phyloP scores from a whole-genome alignment of 2,113 vertebrate species.

The Sisor rabdophorus region DNA sequence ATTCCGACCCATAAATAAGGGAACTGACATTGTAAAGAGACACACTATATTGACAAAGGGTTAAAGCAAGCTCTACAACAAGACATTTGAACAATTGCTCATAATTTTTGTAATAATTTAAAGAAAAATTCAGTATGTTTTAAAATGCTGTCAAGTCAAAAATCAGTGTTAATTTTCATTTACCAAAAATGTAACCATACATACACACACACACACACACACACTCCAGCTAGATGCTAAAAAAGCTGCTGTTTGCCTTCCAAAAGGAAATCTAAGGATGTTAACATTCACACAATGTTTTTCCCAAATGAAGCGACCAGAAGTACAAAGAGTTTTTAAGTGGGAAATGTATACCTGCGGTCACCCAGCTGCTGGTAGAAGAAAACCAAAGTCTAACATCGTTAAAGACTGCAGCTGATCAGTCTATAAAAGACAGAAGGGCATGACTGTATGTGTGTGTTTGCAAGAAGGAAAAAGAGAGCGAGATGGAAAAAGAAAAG shows the following conservation, averaged over 20 bases:
- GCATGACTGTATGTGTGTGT: slow-evolving; percentile 10
- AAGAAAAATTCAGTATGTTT: slow-evolving; percentile 18
- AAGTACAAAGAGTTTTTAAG: slow-evolving; percentile 46
- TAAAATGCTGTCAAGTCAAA: not conserved
- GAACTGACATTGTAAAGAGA: not conserved
- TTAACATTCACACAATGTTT: slow-evolving; percentile 40
- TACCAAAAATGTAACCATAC: too few relatives aligned
- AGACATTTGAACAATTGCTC: slow-evolving; percentile 15
- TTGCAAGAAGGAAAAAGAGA: not conserved
- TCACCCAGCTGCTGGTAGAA: slow-evolving; percentile 34
- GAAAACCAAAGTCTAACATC: slow-evolving; percentile 43
- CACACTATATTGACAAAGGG: not conserved
- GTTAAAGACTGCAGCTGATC: slow-evolving; percentile 30
- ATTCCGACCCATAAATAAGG: not conserved
- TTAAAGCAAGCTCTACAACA: slow-evolving; percentile 4
- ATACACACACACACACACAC: slow-evolving; percentile 5
- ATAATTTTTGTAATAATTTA: slow-evolving; percentile 15
- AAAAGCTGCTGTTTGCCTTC: slow-evolving; percentile 36
- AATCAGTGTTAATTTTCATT: too few relatives aligned
- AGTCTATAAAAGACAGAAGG: slow-evolving; percentile 28
- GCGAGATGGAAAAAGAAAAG: too few relatives aligned
- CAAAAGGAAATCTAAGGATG: slow-evolving; percentile 47
- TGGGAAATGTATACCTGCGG: slow-evolving; percentile 38
- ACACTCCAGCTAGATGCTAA: slow-evolving; percentile 10
- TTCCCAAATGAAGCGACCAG: slow-evolving; percentile 41